phyloP scores from a whole-genome alignment of 2,797 vertebrate species.

The Eospalax fontanierii region DNA sequence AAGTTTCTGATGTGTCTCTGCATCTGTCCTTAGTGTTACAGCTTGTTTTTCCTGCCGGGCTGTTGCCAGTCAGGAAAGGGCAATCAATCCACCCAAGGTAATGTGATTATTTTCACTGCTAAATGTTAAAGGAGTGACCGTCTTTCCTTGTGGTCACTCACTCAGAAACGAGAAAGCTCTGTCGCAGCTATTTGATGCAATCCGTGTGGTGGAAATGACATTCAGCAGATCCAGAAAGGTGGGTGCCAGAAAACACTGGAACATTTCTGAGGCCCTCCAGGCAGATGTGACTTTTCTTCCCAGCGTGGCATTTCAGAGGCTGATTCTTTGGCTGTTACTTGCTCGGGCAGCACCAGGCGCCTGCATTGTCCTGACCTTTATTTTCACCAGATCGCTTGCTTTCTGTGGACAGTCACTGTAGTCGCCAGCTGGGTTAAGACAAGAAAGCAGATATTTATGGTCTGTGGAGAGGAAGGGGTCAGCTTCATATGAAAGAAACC shows the following conservation, averaged over 20 bases:
- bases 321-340: slow-evolving; percentile 59
- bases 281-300: slow-evolving; percentile 78
- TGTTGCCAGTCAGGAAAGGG: slow-evolving; percentile 68
- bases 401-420: slow-evolving; percentile 3
- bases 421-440: slow-evolving; percentile 36
- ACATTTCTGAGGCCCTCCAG: slow-evolving; percentile 50
- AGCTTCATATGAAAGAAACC: slow-evolving; percentile 55
- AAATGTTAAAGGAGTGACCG: slow-evolving; percentile 59
- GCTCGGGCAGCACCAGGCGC: not conserved
- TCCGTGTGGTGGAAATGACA: slow-evolving; percentile 49
- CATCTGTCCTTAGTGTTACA: slow-evolving; percentile 51
- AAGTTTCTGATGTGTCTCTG: slow-evolving; percentile 66
- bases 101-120: slow-evolving; percentile 54
- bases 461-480: not conserved
- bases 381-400: slow-evolving; percentile 39
- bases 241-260: slow-evolving; percentile 51
- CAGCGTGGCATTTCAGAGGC: slow-evolving; percentile 68
- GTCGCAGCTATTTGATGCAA: not conserved
- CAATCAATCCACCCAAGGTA: slow-evolving; percentile 61
- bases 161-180: slow-evolving; percentile 67
- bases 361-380: slow-evolving; percentile 69
- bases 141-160: slow-evolving; percentile 62
- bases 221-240: slow-evolving; percentile 65
- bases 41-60: slow-evolving; percentile 60
- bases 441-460: slow-evolving; percentile 54